Conservation (phyloP, 1,140 invertebrate genomes). For the Pseudomyrmex pallidus region DNA sequence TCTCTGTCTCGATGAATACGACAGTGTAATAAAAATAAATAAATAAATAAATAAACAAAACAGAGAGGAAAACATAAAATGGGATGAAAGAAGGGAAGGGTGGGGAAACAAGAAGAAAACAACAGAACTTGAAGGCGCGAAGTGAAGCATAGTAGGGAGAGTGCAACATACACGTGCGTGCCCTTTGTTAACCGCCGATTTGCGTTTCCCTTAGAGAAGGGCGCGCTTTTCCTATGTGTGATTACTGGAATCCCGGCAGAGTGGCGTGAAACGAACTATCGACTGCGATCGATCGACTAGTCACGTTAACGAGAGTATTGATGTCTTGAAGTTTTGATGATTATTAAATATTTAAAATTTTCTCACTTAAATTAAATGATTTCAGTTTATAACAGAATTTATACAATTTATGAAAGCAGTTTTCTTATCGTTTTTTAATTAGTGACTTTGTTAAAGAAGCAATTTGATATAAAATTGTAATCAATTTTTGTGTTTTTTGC, state of each 20-base stretch:
- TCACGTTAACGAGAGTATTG: not conserved
- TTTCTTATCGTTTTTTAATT: too few relatives aligned
- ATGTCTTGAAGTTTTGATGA: not conserved
- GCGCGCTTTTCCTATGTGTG: constrained; percentile 11
- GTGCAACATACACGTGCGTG: not conserved
- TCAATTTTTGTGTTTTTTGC: too few relatives aligned
- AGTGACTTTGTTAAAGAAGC: too few relatives aligned
- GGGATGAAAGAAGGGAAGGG: not conserved
- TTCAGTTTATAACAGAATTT: too few relatives aligned
- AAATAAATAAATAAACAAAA: too few relatives aligned
- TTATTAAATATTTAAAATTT: not conserved
- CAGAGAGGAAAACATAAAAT: not conserved
- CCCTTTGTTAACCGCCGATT: constrained; percentile 28
- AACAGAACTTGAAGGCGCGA: constrained; percentile 9
- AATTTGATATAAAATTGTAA: too few relatives aligned
- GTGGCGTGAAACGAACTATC: constrained; percentile 15
- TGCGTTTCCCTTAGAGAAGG: constrained; percentile 12
- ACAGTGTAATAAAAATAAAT: not conserved
- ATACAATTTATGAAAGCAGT: too few relatives aligned
- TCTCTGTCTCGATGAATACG: constrained; percentile 1
- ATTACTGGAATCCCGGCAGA: constrained; percentile 3
- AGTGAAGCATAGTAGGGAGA: constrained; percentile 2
- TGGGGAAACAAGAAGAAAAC: not conserved
- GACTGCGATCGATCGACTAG: constrained; percentile 5
- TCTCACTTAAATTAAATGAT: too few relatives aligned